A percentile compares a stretch with the other conserved stretches of the same genome.
These are phyloP conservation scores for Romanogobio albipinnatus DNA, from an alignment of 2,113 vertebrate species.

Conservation along the genomic window DNA sequence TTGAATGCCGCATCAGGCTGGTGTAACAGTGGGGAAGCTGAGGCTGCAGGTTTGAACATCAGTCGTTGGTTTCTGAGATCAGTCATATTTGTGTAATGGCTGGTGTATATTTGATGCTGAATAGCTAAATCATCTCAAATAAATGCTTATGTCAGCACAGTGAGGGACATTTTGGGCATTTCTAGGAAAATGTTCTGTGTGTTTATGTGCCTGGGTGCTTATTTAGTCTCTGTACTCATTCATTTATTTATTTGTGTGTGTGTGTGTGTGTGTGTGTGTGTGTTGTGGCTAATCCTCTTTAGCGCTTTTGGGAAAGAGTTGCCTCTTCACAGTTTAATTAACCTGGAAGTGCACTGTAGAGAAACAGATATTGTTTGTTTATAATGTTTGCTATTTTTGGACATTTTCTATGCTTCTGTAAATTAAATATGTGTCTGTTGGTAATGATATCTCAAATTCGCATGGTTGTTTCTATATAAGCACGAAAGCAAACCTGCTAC, in stretches of 20 bases:
- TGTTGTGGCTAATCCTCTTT: neutral
- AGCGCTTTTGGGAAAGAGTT: neutral
- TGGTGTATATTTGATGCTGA: neutral
- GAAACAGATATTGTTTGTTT: slow-evolving; percentile 8
- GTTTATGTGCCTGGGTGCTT: neutral
- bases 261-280: neutral
- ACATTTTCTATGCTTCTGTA: neutral
- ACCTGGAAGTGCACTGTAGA: neutral
- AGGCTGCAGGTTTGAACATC: slow-evolving; percentile 1
- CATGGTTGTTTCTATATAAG: neutral
- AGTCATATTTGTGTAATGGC: neutral
- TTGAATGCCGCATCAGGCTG: neutral
- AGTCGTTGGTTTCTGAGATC: neutral
- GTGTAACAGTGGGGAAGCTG: neutral
- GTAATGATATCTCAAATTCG: neutral
- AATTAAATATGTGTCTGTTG: neutral
- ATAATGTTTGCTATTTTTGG: neutral
- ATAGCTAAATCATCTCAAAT: neutral
- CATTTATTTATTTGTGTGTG: slow-evolving; percentile 7
- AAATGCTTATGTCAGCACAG: neutral
- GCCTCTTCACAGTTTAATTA: neutral
- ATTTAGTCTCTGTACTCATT: slow-evolving; percentile 4
- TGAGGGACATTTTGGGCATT: neutral
- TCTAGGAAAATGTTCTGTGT: neutral
- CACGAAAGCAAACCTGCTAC: neutral